Evolutionary conservation across 1,140 invertebrate species (phyloP), one percentile per base, ranked within the genome.

Genomic region (Ctenoplectra terminalis): DNA sequence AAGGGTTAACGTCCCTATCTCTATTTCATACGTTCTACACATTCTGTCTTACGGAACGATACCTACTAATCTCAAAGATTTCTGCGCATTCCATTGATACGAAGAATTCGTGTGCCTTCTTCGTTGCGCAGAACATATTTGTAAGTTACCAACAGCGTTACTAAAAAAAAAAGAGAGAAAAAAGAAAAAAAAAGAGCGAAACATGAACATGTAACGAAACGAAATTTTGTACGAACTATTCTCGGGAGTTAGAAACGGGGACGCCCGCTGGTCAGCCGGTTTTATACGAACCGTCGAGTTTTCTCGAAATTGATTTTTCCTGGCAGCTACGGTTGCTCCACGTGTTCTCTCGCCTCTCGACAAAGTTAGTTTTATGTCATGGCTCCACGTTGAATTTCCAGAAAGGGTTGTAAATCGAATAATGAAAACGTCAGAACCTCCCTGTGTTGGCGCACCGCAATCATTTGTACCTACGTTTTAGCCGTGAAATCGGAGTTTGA

Each of bases 371-470:
- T 87, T 87, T 84, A 87, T 87, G 86, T 87, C 85, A 84, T 71
- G 77, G 85, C 60, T 76, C 77, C 72, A 66, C 82, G 78, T 52
- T 87, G 85, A 82, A 87, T 87, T 87, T 87, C 85, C 86, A 87
- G 85, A 76, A 87, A 87, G 78, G 82, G 82, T 87, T 87, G 86
- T 87, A 87, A 87, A 87, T 87, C 86, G 82, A 87, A 87, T 87
- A 87, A 87, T 87, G 85, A 87, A 87, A 87, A 87, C 82, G 86
- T 87, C 82, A 87, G 86, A 84, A 87, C 76, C 85, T 87, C 75
- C 70, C 74, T 71, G 71, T 76, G 86, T 84, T 67, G 86, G 60
- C 70, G 43, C 76, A 77, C 85, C 84, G 72, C 85, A 83, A 83
- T 86, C 81, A 81, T 87, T 87, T 79, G 70, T 74, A 67, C 75